phyloP scores from a whole-genome alignment of 1,140 invertebrate genomes.

The Drosophila arawakana region DNA sequence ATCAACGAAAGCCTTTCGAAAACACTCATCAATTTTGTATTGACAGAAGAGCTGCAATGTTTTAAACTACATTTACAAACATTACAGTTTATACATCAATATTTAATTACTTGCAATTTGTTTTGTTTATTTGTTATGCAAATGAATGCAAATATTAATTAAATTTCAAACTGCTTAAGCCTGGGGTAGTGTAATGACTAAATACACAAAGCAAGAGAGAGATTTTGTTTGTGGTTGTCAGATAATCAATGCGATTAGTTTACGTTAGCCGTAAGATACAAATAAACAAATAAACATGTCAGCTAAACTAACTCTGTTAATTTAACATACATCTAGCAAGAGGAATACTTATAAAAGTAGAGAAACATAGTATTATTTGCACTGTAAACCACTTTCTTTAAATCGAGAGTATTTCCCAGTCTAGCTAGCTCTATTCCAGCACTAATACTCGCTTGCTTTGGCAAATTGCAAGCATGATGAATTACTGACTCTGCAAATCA shows the following conservation, averaged over 20 bases:
- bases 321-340: no score
- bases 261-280: no score
- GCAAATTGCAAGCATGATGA: constrained; percentile 1
- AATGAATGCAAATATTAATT: constrained; percentile 59
- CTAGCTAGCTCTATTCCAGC: not conserved
- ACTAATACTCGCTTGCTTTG: no score
- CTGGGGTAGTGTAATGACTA: not conserved
- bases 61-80: not conserved
- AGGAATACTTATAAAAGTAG: no score
- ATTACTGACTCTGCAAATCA: not conserved
- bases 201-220: not conserved
- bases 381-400: no score
- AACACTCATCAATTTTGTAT: constrained; percentile 25
- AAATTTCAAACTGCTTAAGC: constrained; percentile 28
- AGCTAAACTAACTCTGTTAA: no score
- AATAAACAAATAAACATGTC: no score
- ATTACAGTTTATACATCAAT: constrained; percentile 17
- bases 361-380: no score
- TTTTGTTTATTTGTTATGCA: constrained; percentile 50
- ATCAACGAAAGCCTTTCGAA: constrained; percentile 10
- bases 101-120: constrained; percentile 16
- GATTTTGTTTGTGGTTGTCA: not conserved
- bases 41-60: not conserved
- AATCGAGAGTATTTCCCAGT: not conserved
- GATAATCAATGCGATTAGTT: no score